These are phyloP conservation scores for Tigriopus japonicus DNA, from an alignment of 1,140 invertebrate genomes.

Conservation along the genomic window DNA sequence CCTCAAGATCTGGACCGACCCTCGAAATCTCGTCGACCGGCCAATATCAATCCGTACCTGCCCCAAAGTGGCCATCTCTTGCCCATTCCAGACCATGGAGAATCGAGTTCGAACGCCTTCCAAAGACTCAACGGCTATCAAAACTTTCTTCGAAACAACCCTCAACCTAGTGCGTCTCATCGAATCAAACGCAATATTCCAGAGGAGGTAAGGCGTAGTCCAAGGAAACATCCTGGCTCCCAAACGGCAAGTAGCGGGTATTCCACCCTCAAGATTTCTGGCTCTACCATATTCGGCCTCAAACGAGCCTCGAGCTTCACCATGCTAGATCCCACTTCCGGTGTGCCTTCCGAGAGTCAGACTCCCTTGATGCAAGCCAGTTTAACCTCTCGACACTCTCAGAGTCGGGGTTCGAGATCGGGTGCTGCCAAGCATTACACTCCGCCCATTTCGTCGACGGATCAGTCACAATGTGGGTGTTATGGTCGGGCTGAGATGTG, in stretches of 20 bases:
- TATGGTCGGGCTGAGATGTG: slow-evolving; percentile 42
- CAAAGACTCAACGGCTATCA: too few species aligned
- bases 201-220: slow-evolving; percentile 10
- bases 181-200: neutral
- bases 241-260: neutral
- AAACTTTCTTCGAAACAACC: too few species aligned
- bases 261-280: neutral
- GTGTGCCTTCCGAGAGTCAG: neutral
- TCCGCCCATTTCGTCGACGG: slow-evolving; percentile 2
- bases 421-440: slow-evolving; percentile 15
- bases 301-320: slow-evolving; percentile 12
- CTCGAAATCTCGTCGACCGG: slow-evolving; percentile 9
- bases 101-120: too few species aligned
- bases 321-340: slow-evolving; percentile 7
- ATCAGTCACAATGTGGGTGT: slow-evolving; percentile 31
- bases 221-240: slow-evolving; percentile 5
- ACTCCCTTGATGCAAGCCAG: slow-evolving; percentile 7
- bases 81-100: too few species aligned
- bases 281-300: neutral
- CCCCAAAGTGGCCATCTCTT: neutral
- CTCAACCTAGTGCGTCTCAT: too few species aligned
- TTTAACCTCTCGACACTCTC: slow-evolving; percentile 15
- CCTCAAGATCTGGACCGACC: neutral
- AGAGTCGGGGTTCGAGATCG: slow-evolving; percentile 19
- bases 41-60: slow-evolving; percentile 10